phyloP scores from a whole-genome alignment of 2,797 vertebrate genomes.

The Eurystomus glaucurus region DNA sequence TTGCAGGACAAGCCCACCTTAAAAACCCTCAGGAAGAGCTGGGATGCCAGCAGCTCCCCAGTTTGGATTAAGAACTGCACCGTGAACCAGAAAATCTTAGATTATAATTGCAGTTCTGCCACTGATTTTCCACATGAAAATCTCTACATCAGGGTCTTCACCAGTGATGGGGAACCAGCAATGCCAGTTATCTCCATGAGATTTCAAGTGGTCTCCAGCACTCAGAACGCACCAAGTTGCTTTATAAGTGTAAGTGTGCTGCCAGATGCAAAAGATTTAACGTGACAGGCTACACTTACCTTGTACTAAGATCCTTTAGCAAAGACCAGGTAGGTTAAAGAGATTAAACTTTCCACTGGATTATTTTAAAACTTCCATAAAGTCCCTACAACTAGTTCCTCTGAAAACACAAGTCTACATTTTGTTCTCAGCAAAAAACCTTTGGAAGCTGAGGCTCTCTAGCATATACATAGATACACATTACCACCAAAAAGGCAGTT shows the following conservation, averaged over 20 bases:
- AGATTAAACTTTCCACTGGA: not conserved
- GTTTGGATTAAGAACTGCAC: not conserved
- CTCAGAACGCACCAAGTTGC: not conserved
- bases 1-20: not conserved
- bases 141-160: accelerated
- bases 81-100: not conserved
- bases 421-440: not conserved
- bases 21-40: accelerated
- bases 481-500: constrained; percentile 37
- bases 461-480: not conserved
- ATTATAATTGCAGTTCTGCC: not conserved
- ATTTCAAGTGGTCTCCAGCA: not conserved
- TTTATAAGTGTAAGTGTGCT: not conserved
- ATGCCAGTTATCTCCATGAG: accelerated
- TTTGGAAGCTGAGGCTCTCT: not conserved
- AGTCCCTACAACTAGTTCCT: not conserved
- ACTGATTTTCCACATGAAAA: accelerated
- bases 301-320: not conserved
- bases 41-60: not conserved
- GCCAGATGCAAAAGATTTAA: not conserved
- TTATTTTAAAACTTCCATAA: not conserved
- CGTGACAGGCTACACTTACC: not conserved
- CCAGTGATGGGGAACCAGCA: accelerated
- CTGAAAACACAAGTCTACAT: not conserved
- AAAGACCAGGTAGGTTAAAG: not conserved